Evolutionary conservation across 2,797 vertebrate species (phyloP), one percentile per base, ranked within the genome.

Genomic region (Pteronotus mesoamericanus): DNA sequence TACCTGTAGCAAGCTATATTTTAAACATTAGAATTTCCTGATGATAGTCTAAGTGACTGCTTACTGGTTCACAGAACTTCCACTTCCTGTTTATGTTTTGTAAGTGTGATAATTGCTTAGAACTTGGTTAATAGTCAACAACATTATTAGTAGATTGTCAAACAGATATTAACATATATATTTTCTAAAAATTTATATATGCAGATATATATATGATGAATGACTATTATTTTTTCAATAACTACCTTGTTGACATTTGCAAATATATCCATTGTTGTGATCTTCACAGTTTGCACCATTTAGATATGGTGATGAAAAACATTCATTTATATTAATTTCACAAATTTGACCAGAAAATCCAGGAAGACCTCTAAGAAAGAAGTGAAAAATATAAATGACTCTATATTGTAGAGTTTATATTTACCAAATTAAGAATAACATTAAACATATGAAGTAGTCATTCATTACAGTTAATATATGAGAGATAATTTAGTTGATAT

Each of bases 261-360:
- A 99, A 97, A 98, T 96, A 96, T 99, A 99, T 97, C 98, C 98
- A 97, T 98, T 99, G 97, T 99, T 98, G 93, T 98, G 98, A 98
- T 99, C 98, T 98, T 99, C 98, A 98, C 99, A 99, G 95, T 98
- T 97, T 94, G 98, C 98, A 44, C 98, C 98, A 18, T 99, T 98
- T 71, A 98, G 98, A 98, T 99, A 99, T 64, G 99, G 98, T 95
- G 98, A 99, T 95, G 99, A 99, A 97, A 98, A 98, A 94, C 99
- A 99, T 97, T 99, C 99, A 97, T 99, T 99, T 98, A 99, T 96
- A 96, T 99, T 99, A 95, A 98, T 98, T 98, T 99, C 99, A 98
- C 99, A 99, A 98, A 99, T 99, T 92, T 98, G 97, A 75, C 99
- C 99, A 95, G 98, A 98, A 98, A 99, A 99, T 97, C 99, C 99